These are phyloP conservation scores for Drosophila pseudotalamancana DNA, from an alignment of 2,888 invertebrate genomes.

Conservation along the genomic window DNA sequence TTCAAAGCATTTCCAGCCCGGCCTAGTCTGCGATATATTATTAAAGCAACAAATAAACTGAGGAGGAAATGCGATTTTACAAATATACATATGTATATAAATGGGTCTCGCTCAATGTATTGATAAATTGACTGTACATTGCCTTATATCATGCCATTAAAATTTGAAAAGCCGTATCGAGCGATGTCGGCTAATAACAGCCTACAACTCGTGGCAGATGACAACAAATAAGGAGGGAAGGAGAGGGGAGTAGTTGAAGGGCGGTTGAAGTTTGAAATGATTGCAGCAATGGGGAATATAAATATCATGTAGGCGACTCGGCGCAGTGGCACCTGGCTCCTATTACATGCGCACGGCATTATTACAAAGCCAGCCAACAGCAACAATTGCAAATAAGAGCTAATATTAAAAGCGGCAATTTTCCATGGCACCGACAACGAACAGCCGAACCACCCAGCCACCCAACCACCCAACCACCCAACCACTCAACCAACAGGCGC, in stretches of 20 bases:
- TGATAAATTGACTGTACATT: conserved; percentile 43
- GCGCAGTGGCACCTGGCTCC: conserved; percentile 73
- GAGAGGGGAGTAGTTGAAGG: neutral
- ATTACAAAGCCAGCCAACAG: conserved; percentile 65
- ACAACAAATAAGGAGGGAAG: conserved; percentile 43
- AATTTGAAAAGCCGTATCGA: conserved; percentile 62
- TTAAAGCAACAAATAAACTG: conserved; percentile 25
- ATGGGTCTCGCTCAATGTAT: conserved; percentile 7
- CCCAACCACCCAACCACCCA: neutral
- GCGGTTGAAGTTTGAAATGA: conserved; percentile 45
- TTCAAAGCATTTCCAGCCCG: conserved; percentile 18
- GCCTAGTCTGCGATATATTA: conserved; percentile 11
- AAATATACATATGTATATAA: conserved; percentile 13
- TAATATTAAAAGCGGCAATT: conserved; percentile 78
- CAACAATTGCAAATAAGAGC: conserved; percentile 74
- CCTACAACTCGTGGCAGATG: conserved; percentile 73
- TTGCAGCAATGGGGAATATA: conserved; percentile 63
- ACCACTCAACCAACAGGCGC: conserved; percentile 11
- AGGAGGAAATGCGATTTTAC: neutral
- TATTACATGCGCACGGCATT: conserved; percentile 75
- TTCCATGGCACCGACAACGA: conserved; percentile 58
- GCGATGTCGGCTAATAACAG: conserved; percentile 74
- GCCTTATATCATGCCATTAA: conserved; percentile 67
- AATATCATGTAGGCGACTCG: conserved; percentile 70
- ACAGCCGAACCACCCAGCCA: conserved; percentile 22